A percentile compares a stretch with the other conserved stretches of the same genome.
Conservation (phyloP, 2,888 invertebrate species). For the Drosophila pseudotalamancana region DNA sequence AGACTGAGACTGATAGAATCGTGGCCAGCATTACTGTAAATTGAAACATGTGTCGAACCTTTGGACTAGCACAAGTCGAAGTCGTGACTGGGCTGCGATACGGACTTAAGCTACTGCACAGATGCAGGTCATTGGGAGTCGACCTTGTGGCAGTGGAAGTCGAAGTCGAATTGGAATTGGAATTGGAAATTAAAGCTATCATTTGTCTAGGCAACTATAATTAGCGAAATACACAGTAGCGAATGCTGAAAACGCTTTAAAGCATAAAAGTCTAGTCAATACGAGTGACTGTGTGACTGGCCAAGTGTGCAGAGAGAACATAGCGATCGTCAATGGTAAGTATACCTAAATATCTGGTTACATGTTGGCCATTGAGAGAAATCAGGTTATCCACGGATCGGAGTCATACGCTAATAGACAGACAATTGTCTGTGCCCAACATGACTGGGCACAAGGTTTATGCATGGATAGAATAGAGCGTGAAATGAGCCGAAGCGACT, state of each 20-base stretch:
- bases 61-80: slow-evolving; percentile 3
- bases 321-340: slow-evolving; percentile 19
- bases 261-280: slow-evolving; percentile 9
- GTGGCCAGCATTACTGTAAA: not conserved
- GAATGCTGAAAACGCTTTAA: not conserved
- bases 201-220: slow-evolving; percentile 54
- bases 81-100: slow-evolving; percentile 43
- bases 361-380: slow-evolving; percentile 46
- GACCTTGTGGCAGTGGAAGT: slow-evolving; percentile 48
- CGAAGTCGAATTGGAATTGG: slow-evolving; percentile 12
- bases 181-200: slow-evolving; percentile 43
- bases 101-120: not conserved
- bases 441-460: slow-evolving; percentile 43
- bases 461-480: slow-evolving; percentile 25
- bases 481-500: slow-evolving; percentile 6
- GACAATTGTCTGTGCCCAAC: slow-evolving; percentile 49
- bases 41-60: not conserved
- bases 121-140: slow-evolving; percentile 51
- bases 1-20: not conserved
- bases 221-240: slow-evolving; percentile 50
- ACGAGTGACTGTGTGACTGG: not conserved
- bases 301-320: not conserved
- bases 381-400: slow-evolving; percentile 65
- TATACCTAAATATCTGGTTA: slow-evolving; percentile 14
- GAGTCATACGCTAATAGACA: slow-evolving; percentile 59